A percentile compares a stretch with the other conserved stretches of the same genome.
Conservation (phyloP, 2,888 invertebrate species). For the Isotomurus palustris region DNA sequence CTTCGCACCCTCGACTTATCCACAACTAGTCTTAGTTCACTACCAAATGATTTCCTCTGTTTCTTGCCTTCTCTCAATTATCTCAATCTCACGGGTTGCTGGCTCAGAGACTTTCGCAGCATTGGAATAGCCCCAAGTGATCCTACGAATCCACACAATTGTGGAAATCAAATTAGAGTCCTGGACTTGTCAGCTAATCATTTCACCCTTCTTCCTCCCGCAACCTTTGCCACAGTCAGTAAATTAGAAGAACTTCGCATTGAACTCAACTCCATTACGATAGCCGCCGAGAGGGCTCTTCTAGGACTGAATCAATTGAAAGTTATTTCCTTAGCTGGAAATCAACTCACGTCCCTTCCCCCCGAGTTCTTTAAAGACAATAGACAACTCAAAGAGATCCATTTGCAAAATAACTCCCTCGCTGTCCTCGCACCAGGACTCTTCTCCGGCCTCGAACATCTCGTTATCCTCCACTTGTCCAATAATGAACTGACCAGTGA, state of each 20-base stretch:
- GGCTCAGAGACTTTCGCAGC: conserved; percentile 68
- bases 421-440: conserved; percentile 74
- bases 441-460: conserved; percentile 68
- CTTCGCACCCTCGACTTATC: conserved; percentile 70
- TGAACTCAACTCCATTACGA: conserved; percentile 69
- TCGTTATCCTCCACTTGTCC: conserved; percentile 70
- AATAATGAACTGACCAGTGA: conserved; percentile 74
- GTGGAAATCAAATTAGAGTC: conserved; percentile 64
- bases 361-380: conserved; percentile 76
- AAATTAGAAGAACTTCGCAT: conserved; percentile 69
- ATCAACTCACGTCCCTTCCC: conserved; percentile 72
- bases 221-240: conserved; percentile 65
- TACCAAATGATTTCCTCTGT: conserved; percentile 72
- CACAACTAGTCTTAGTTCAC: conserved; percentile 73
- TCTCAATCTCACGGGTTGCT: conserved; percentile 73
- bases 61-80: conserved; percentile 68
- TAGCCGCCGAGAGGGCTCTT: conserved; percentile 71
- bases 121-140: conserved; percentile 60
- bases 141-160: conserved; percentile 54
- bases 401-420: conserved; percentile 75
- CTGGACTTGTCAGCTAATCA: conserved; percentile 74
- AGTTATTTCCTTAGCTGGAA: conserved; percentile 72
- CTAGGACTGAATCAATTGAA: conserved; percentile 68
- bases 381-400: conserved; percentile 71
- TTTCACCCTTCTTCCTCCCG: conserved; percentile 68